A percentile compares a stretch with the other conserved stretches of the same genome.
phyloP scores from a whole-genome alignment of 1,140 invertebrate genomes.

The Danaus plexippus region DNA sequence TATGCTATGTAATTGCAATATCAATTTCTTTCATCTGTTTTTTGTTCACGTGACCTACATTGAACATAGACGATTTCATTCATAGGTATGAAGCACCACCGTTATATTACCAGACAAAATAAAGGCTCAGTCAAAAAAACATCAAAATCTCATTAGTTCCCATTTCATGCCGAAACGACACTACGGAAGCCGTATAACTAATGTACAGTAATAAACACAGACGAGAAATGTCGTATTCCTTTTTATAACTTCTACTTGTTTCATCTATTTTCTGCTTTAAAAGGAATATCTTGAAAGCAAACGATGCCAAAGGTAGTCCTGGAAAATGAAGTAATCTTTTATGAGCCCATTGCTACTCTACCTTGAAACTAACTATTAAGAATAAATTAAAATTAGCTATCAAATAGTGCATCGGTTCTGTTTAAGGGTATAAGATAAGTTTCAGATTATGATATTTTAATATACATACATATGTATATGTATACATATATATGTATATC shows the following conservation, averaged over 20 bases:
- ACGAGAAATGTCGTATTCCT: conserved; percentile 66
- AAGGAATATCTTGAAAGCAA: conserved; percentile 42
- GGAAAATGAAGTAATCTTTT: conserved; percentile 2
- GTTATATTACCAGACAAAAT: conserved; percentile 59
- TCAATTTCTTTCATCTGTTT: too few relatives aligned
- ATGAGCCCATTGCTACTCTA: background rate
- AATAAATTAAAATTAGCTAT: too few relatives aligned
- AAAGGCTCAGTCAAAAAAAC: conserved; percentile 71
- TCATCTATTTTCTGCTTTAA: conserved; percentile 64
- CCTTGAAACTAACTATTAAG: too few relatives aligned
- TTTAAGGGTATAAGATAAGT: too few relatives aligned
- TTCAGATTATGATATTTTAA: too few relatives aligned
- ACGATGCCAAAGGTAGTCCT: conserved; percentile 2
- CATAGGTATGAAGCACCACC: conserved; percentile 36
- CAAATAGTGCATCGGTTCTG: too few relatives aligned
- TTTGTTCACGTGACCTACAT: too few relatives aligned
- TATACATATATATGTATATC: too few relatives aligned
- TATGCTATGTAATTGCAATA: too few relatives aligned
- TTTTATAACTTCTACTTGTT: conserved; percentile 62
- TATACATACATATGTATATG: too few relatives aligned
- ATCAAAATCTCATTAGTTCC: conserved; percentile 72
- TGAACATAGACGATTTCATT: too few relatives aligned
- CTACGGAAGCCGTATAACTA: conserved; percentile 70
- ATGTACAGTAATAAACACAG: conserved; percentile 70
- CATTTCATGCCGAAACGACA: conserved; percentile 69